Conservation (phyloP, 2,797 vertebrate genomes). For the Rhodeus uyekii region DNA sequence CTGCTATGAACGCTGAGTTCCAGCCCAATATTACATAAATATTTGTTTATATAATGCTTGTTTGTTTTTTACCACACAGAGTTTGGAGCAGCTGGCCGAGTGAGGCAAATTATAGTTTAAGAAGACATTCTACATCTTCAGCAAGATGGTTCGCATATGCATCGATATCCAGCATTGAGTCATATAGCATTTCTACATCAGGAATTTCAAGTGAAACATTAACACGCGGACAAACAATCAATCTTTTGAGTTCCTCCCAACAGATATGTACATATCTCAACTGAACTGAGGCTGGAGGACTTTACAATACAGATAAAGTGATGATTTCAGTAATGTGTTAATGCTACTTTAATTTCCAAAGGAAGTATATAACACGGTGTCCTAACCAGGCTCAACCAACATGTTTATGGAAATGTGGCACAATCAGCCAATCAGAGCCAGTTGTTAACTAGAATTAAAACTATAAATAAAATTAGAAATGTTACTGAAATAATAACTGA, state of each 20-base stretch:
- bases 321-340: not conserved
- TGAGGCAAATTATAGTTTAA: slow-evolving; percentile 9
- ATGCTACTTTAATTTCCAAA: slow-evolving; percentile 27
- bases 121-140: not conserved
- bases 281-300: not conserved
- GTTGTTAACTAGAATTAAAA: not conserved
- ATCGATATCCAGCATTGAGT: slow-evolving; percentile 22
- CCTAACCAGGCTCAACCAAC: not conserved
- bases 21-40: not conserved
- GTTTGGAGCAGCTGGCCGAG: slow-evolving; percentile 2
- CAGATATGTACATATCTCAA: slow-evolving; percentile 12
- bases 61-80: not conserved
- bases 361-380: not conserved
- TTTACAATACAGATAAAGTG: slow-evolving; percentile 6
- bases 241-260: slow-evolving; percentile 4
- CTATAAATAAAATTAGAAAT: not conserved
- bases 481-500: not conserved
- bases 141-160: not conserved
- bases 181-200: slow-evolving; percentile 30
- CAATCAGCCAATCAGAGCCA: not conserved
- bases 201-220: slow-evolving; percentile 23
- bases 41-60: not conserved
- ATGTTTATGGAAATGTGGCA: not conserved
- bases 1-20: not conserved
- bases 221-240: slow-evolving; percentile 1